Conservation (phyloP, 2,888 invertebrate genomes). For the Tenthredo livida region DNA sequence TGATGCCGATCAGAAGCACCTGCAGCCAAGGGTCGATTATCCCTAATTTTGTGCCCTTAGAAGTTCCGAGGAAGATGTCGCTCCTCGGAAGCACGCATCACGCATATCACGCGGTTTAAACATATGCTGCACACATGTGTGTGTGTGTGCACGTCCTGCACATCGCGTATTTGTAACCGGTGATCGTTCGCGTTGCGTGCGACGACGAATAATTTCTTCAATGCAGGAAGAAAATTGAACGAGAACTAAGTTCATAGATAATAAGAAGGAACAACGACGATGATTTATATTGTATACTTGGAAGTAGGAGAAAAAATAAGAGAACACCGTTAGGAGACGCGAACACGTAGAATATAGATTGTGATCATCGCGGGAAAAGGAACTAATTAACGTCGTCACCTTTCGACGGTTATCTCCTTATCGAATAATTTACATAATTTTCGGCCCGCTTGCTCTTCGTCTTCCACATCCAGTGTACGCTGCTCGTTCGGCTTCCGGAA, state of each 20-base stretch:
- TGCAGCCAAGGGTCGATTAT: constrained; percentile 34
- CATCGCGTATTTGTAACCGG: neutral
- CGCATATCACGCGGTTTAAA: neutral
- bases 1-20: neutral
- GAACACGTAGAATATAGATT: neutral
- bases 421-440: constrained; percentile 21
- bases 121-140: neutral
- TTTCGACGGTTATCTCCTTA: constrained; percentile 4
- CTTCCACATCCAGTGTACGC: neutral
- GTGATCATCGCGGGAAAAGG: neutral
- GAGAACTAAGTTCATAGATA: neutral
- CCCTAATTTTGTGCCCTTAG: constrained; percentile 29
- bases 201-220: neutral
- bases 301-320: neutral
- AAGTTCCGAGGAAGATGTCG: neutral
- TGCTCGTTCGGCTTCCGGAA: neutral
- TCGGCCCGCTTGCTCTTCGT: neutral
- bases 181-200: neutral
- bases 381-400: constrained; percentile 39
- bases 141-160: too few species aligned
- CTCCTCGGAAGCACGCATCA: constrained; percentile 2
- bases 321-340: neutral
- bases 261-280: neutral
- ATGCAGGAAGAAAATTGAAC: neutral
- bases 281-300: neutral